Base-by-base conservation (phyloP, 2,888 invertebrate genomes). In the Hemistola chrysoprasaria region DNA sequence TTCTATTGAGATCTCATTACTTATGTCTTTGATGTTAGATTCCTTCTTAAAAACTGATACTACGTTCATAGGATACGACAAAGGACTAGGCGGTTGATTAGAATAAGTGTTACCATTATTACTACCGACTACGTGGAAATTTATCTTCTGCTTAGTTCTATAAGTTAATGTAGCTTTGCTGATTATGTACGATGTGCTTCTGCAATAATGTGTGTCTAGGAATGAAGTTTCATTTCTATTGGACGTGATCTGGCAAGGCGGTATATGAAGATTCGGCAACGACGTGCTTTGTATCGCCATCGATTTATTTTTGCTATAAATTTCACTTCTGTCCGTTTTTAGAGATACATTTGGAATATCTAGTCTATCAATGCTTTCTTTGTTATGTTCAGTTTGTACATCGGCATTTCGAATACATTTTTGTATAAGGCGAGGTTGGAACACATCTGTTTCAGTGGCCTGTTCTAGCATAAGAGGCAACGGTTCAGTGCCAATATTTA, bases 311-410 rank as follows among this genome's bases (percentile, higher is more conserved):
- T 71, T 80, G 56, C 16, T 16, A 4, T 16, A 3, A 2, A 62
- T 53, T 47, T 71, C 68, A 40, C 47, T 65, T 53, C 68, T 81
- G 48, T 78, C 81, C 50, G 77, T 81, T 34, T 60, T 77, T 57
- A 87, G 65, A 24, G 77, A 76, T 37, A 87, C 76, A 67, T 85
- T 81, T 63, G 87, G 87, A 78, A 87, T 78, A 46, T 78, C 70
- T 9, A 87, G 82, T 61, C 66, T 78, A 57, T 85, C 87, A 55
- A 74, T 85, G 27, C 62, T 50, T 41, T 71, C 59, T 39, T 63
- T 65, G 5, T 59, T 46, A 7, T 62, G 35, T 37, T 77, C 67
- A 5, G 68, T 68, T 47, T 71, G 68, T 10, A 64, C 37, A 28
- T 60, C 45, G 9, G 55, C 54, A 41, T 49, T 67, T 7, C 64